Conservation (phyloP, 1,140 invertebrate genomes). For the Mizuhopecten yessoensis region DNA sequence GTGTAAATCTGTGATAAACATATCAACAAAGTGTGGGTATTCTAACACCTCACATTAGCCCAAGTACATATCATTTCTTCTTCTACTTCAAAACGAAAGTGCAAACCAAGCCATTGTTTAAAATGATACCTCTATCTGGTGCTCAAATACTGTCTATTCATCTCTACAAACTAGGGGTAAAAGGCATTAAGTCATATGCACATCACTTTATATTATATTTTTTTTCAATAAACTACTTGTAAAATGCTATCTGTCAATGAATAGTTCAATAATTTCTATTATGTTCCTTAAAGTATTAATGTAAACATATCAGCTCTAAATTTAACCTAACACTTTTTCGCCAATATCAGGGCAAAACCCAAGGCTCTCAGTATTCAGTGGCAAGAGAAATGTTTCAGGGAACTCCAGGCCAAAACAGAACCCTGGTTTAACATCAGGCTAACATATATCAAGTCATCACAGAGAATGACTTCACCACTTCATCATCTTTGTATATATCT, state of each 20-base stretch:
- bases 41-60: not conserved
- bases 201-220: not conserved
- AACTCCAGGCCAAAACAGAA: not conserved
- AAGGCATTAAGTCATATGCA: not conserved
- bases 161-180: not conserved
- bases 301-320: not conserved
- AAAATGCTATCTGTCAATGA: not conserved
- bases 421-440: not conserved
- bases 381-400: not conserved
- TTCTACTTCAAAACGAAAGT: not conserved
- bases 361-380: not conserved
- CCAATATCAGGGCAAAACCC: not conserved
- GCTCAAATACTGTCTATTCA: not conserved
- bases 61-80: not conserved
- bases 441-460: not conserved
- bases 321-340: not conserved
- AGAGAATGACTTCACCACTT: not conserved
- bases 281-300: not conserved
- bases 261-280: not conserved
- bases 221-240: not conserved
- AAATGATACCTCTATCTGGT: constrained; percentile 6
- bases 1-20: not conserved
- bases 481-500: not conserved
- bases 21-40: not conserved
- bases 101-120: not conserved